Evolutionary conservation across 1,140 invertebrate genomes (phyloP).

Genomic region (Cydia amplana): DNA sequence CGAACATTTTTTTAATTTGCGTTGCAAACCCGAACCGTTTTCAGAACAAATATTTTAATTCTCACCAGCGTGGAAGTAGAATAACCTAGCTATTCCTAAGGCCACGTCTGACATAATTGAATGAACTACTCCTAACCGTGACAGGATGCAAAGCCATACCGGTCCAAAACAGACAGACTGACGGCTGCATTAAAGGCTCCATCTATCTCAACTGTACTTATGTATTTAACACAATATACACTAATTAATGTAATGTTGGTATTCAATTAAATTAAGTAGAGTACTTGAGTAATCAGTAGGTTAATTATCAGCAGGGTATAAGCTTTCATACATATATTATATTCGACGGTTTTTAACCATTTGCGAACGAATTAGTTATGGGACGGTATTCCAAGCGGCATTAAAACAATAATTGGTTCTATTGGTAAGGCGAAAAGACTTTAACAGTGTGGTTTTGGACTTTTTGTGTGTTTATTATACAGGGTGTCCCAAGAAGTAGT

Average conservation of each 20-base stretch:
- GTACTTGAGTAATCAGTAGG: too few species aligned
- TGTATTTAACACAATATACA: not conserved
- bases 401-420: too few species aligned
- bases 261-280: not conserved
- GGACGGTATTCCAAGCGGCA: too few species aligned
- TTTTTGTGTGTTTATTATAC: too few species aligned
- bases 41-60: not conserved
- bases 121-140: not conserved
- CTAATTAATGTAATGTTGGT: conserved; percentile 8
- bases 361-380: too few species aligned
- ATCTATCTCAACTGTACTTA: not conserved
- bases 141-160: not conserved
- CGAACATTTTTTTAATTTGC: not conserved
- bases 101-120: not conserved
- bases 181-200: conserved; percentile 6
- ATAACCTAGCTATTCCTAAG: not conserved
- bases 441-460: too few species aligned
- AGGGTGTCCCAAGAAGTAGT: too few species aligned
- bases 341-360: too few species aligned
- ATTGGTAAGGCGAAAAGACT: too few species aligned
- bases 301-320: not conserved
- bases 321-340: too few species aligned
- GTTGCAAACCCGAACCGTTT: not conserved
- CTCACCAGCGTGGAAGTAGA: not conserved
- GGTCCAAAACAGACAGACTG: not conserved